These are phyloP conservation scores for Cephus spinipes DNA, from an alignment of 2,888 invertebrate genomes.

Conservation along the genomic window DNA sequence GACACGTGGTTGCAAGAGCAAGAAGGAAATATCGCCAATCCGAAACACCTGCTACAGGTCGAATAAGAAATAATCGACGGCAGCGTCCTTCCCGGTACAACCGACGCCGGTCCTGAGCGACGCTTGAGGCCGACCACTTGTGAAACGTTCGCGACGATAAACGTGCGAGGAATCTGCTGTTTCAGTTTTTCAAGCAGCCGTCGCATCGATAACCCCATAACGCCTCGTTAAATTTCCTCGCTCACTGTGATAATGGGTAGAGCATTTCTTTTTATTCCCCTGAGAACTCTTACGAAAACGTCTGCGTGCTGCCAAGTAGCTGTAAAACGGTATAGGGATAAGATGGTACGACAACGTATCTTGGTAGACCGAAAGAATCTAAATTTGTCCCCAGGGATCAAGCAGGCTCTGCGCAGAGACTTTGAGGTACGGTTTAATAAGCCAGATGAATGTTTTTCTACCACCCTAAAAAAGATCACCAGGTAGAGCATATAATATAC, in stretches of 20 bases:
- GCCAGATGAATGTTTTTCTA: neutral
- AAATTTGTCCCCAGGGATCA: neutral
- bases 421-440: neutral
- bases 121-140: neutral
- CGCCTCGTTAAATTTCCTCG: neutral
- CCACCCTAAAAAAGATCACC: neutral
- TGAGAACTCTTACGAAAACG: neutral
- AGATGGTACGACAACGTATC: neutral
- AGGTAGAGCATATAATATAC: neutral
- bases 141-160: neutral
- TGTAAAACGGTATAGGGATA: neutral
- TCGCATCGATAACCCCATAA: neutral
- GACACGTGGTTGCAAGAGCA: neutral
- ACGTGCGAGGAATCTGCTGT: neutral
- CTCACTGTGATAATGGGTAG: neutral
- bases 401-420: neutral
- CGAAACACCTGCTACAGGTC: neutral
- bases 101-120: neutral
- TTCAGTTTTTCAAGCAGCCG: neutral
- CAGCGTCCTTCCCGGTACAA: neutral
- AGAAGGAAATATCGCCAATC: neutral
- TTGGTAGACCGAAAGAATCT: neutral
- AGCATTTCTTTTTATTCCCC: neutral
- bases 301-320: neutral
- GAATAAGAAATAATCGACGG: neutral